Percentiles rank a stretch among this genome's conserved stretches.
Evolutionary conservation across 2,888 invertebrate genomes (phyloP).

Genomic region (Eretmocerus hayati): DNA sequence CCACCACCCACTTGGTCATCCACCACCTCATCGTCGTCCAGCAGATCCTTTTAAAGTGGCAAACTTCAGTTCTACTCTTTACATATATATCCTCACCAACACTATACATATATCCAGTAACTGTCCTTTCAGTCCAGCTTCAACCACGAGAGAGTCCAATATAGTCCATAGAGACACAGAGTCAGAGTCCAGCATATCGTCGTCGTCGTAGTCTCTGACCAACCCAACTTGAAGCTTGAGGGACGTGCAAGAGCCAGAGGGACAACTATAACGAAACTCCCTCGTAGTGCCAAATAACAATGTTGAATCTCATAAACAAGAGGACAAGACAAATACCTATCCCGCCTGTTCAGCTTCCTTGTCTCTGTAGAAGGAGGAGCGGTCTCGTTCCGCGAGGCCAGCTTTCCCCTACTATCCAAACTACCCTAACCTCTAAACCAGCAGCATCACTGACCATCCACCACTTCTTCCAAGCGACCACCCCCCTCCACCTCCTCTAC

Average conservation of each 20-base stretch:
- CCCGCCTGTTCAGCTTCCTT: constrained; percentile 40
- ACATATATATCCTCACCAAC: not conserved
- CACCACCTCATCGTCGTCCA: too few species aligned
- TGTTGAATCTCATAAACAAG: constrained; percentile 49
- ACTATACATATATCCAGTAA: too few species aligned
- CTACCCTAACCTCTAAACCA: constrained; percentile 23
- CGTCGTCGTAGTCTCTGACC: not conserved
- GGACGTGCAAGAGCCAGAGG: not conserved
- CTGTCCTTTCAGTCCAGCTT: too few species aligned
- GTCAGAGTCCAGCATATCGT: not conserved
- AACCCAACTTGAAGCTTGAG: not conserved
- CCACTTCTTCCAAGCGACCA: constrained; percentile 9
- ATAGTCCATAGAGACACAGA: too few species aligned
- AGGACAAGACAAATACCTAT: constrained; percentile 46
- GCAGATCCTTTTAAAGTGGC: not conserved
- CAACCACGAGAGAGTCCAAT: too few species aligned
- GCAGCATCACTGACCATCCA: constrained; percentile 11
- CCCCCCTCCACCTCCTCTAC: constrained; percentile 5
- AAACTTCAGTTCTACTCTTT: not conserved
- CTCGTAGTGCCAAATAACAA: constrained; percentile 48
- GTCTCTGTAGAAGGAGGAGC: constrained; percentile 41
- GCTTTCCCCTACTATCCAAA: constrained; percentile 28
- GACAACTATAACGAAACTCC: constrained; percentile 35
- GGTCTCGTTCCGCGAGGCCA: constrained; percentile 40
- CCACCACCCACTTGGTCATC: too few species aligned